Percentiles rank a stretch among this genome's conserved stretches.
These are phyloP conservation scores for Triplophysa yarkandensis DNA, from an alignment of 2,797 vertebrate genomes.

Conservation along the genomic window DNA sequence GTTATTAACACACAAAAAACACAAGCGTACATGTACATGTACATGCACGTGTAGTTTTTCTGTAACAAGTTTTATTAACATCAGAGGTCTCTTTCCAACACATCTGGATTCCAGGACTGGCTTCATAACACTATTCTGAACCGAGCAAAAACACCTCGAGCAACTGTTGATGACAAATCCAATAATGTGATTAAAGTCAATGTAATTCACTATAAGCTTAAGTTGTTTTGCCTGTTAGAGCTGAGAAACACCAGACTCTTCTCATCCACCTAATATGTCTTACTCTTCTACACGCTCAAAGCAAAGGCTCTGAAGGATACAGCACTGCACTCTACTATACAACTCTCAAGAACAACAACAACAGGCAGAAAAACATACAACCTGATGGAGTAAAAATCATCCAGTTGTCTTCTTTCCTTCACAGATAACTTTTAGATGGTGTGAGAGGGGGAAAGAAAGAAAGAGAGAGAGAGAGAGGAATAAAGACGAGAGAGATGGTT, in stretches of 20 bases:
- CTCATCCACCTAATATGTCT: conserved; percentile 15
- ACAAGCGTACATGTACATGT: not conserved
- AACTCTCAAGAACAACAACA: conserved; percentile 5
- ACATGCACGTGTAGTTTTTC: too few relatives aligned
- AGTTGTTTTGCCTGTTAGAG: conserved; percentile 1
- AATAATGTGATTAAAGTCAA: conserved; percentile 23
- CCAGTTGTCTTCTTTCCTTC: conserved; percentile 30
- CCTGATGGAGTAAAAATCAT: conserved; percentile 60
- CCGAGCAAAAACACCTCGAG: not conserved
- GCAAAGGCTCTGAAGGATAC: conserved; percentile 27
- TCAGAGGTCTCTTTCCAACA: not conserved
- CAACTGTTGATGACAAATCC: conserved; percentile 5
- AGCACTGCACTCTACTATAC: conserved; percentile 49
- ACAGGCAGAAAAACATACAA: conserved; percentile 53
- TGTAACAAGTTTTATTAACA: not conserved
- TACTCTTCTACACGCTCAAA: not conserved
- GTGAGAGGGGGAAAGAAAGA: conserved; percentile 11
- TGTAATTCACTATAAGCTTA: not conserved
- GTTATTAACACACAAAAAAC: conserved; percentile 18
- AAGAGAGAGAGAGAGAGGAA: conserved; percentile 24
- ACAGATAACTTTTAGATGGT: conserved; percentile 37
- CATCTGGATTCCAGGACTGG: conserved; percentile 8
- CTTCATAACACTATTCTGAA: not conserved
- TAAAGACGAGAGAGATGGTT: conserved; percentile 53
- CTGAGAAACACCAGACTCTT: conserved; percentile 13